Conservation (phyloP, 1,140 invertebrate species). For the Aricia agestis region DNA sequence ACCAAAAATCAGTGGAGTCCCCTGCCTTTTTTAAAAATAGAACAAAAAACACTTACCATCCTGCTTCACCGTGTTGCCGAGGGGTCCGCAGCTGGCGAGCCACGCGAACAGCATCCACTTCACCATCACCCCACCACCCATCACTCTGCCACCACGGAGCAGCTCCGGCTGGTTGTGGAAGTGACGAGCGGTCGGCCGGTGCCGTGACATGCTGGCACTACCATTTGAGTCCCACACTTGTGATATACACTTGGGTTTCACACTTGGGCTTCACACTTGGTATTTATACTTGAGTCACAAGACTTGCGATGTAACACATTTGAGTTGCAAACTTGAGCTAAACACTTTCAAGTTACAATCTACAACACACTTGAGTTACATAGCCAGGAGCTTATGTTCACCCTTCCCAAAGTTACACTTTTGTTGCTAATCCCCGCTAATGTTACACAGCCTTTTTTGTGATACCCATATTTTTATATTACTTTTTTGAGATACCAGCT, state of each 20-base stretch:
- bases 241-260: background rate
- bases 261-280: background rate
- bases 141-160: constrained; percentile 38
- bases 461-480: too few relatives aligned
- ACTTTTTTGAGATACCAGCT: too few relatives aligned
- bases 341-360: background rate
- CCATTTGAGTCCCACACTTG: constrained; percentile 34
- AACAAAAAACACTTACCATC: constrained; percentile 49
- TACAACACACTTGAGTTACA: too few relatives aligned
- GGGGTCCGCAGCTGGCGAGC: constrained; percentile 54
- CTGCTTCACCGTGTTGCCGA: constrained; percentile 63
- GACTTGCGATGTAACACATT: background rate
- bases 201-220: constrained; percentile 44
- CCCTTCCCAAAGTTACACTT: too few relatives aligned
- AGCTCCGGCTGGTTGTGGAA: constrained; percentile 66
- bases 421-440: too few relatives aligned
- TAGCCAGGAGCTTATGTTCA: too few relatives aligned
- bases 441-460: too few relatives aligned
- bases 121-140: constrained; percentile 53
- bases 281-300: background rate
- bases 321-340: background rate
- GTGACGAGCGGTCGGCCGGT: constrained; percentile 51
- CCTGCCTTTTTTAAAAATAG: background rate
- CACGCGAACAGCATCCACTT: constrained; percentile 61
- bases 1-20: too few relatives aligned